A percentile compares a stretch with the other conserved stretches of the same genome.
These are phyloP conservation scores for Caenorhabditis plicata DNA, from an alignment of 2,888 invertebrate genomes.

Conservation along the genomic window DNA sequence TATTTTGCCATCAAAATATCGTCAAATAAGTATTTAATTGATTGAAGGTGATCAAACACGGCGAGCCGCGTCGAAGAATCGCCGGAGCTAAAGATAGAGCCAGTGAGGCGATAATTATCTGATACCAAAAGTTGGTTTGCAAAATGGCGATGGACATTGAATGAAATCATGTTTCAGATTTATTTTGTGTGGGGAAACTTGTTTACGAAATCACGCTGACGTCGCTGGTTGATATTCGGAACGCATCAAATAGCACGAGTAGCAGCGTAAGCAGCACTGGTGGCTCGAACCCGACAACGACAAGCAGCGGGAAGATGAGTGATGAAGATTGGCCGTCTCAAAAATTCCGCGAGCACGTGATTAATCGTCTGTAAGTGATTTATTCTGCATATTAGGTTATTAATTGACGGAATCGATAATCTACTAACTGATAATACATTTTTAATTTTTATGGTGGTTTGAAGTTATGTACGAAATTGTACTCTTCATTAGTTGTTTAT, in stretches of 20 bases:
- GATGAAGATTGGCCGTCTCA: conserved; percentile 65
- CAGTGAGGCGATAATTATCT: too few relatives aligned
- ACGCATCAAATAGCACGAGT: conserved; percentile 22
- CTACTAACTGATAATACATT: neutral
- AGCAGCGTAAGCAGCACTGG: conserved; percentile 15
- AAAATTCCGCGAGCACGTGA: conserved; percentile 64
- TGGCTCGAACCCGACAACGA: too few relatives aligned
- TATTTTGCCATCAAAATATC: too few relatives aligned
- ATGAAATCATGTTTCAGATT: too few relatives aligned
- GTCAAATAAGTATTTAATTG: too few relatives aligned
- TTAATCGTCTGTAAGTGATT: conserved; percentile 61
- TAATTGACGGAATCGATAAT: neutral
- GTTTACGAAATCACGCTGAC: conserved; percentile 26
- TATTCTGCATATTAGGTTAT: conserved; percentile 3
- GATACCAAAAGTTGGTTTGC: too few relatives aligned
- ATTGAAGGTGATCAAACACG: too few relatives aligned
- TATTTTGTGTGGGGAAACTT: neutral
- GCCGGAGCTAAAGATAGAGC: too few relatives aligned
- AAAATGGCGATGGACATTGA: too few relatives aligned
- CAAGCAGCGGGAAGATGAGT: conserved; percentile 43
- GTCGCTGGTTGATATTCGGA: conserved; percentile 24
- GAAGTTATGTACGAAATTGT: neutral
- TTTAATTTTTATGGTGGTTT: neutral
- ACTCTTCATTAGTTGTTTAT: neutral
- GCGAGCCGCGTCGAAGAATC: too few relatives aligned